Percentiles rank a stretch among this genome's conserved stretches.
Conservation (phyloP, 37 sponge, comb jelly and placozoan species). For the Theonella swinhoei region DNA sequence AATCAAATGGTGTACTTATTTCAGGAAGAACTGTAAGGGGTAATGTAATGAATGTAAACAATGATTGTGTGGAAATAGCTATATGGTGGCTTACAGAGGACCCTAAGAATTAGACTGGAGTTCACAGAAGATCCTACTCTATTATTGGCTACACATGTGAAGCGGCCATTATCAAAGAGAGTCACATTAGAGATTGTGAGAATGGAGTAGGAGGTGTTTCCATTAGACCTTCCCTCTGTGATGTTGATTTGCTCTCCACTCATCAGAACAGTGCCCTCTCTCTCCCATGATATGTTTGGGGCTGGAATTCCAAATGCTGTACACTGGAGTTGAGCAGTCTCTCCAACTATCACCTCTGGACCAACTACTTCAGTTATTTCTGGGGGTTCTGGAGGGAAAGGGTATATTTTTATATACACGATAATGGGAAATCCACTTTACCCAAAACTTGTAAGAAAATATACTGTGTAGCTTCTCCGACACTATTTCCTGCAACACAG, state of each 20-base stretch:
- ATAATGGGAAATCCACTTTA: too few relatives aligned
- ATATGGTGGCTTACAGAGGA: background rate
- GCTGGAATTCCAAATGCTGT: constrained; percentile 16
- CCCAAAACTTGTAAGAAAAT: background rate
- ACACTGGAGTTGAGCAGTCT: constrained; percentile 2
- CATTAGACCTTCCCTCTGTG: background rate
- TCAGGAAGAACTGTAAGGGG: background rate
- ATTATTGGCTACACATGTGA: background rate
- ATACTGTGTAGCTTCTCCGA: background rate
- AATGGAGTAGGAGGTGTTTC: background rate
- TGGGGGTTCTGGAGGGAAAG: background rate
- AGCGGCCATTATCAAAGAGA: background rate
- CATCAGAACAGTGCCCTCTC: too few relatives aligned
- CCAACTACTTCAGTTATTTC: too few relatives aligned
- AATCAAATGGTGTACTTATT: background rate
- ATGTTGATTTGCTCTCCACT: too few relatives aligned
- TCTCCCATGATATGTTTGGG: constrained; percentile 9
- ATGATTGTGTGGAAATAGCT: too few relatives aligned
- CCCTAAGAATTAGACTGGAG: background rate
- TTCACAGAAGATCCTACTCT: background rate
- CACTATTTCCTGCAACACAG: background rate
- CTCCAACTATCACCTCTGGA: background rate
- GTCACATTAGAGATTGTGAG: background rate
- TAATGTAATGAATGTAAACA: too few relatives aligned
- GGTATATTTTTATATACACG: too few relatives aligned